Evolutionary conservation across 2,888 invertebrate species (phyloP).

Genomic region (Drosophila gaucha): DNA sequence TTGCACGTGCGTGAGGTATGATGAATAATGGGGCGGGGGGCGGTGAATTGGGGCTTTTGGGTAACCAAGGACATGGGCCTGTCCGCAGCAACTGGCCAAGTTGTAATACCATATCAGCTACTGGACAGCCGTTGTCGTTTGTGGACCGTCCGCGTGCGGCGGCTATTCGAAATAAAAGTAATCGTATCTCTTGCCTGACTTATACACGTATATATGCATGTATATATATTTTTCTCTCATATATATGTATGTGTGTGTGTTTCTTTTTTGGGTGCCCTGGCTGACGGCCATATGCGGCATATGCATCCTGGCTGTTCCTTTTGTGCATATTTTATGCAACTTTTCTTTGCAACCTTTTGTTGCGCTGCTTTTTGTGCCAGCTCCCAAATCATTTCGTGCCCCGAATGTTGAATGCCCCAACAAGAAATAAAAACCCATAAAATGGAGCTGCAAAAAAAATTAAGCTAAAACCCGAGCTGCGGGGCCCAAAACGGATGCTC

Average conservation of each 20-base stretch:
- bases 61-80: slow-evolving; percentile 54
- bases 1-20: slow-evolving; percentile 32
- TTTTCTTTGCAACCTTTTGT: slow-evolving; percentile 40
- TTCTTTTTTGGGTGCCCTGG: slow-evolving; percentile 3
- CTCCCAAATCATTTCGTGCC: slow-evolving; percentile 31
- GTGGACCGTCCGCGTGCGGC: slow-evolving; percentile 2
- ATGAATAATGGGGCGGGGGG: slow-evolving; percentile 5
- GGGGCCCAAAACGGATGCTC: slow-evolving; percentile 24
- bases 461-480: slow-evolving; percentile 9
- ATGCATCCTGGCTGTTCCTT: slow-evolving; percentile 47
- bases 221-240: slow-evolving; percentile 3
- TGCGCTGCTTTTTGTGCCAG: slow-evolving; percentile 32
- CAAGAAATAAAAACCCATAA: slow-evolving; percentile 1
- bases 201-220: slow-evolving; percentile 1
- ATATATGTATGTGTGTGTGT: background rate
- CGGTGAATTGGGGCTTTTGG: background rate
- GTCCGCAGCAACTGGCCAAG: slow-evolving; percentile 71
- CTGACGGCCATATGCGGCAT: slow-evolving; percentile 34
- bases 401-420: slow-evolving; percentile 22
- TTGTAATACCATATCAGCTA: slow-evolving; percentile 74
- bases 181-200: slow-evolving; percentile 23
- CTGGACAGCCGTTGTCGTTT: slow-evolving; percentile 48
- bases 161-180: slow-evolving; percentile 39
- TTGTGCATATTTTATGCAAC: slow-evolving; percentile 49
- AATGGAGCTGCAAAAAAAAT: slow-evolving; percentile 1